phyloP scores from a whole-genome alignment of 2,797 vertebrate genomes.

The Peromyscus attwateri region DNA sequence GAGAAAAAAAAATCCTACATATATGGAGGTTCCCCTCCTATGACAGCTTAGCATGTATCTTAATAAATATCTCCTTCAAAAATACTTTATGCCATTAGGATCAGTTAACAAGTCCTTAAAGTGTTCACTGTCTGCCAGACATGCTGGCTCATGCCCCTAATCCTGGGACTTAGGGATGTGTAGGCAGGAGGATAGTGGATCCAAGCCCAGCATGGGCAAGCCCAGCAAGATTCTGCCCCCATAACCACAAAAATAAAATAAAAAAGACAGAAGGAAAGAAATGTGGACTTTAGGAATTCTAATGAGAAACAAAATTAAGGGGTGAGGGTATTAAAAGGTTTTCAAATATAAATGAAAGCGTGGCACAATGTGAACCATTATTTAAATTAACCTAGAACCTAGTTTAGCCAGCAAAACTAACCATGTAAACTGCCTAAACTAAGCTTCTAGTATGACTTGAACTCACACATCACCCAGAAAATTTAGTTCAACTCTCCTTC shows the following conservation, averaged over 20 bases:
- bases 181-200: background rate
- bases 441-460: conserved; percentile 41
- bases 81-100: background rate
- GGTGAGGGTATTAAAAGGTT: background rate
- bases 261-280: background rate
- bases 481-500: background rate
- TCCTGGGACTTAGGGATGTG: background rate
- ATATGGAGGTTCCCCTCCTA: background rate
- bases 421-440: background rate
- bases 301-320: conserved; percentile 48
- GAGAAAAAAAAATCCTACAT: conserved; percentile 7
- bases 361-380: background rate
- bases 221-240: background rate
- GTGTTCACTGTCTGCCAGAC: background rate
- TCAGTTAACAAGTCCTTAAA: conserved; percentile 44
- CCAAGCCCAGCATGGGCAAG: background rate
- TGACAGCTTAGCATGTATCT: background rate
- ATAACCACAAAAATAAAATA: background rate
- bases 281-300: background rate
- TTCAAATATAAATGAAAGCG: conserved; percentile 10
- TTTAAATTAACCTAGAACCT: conserved; percentile 1
- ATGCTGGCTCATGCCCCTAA: background rate
- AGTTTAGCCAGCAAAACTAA: background rate
- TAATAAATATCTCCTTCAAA: background rate
- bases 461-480: background rate